These are phyloP conservation scores for Dolichoris vasculosae DNA, from an alignment of 1,140 invertebrate genomes.

Conservation along the genomic window DNA sequence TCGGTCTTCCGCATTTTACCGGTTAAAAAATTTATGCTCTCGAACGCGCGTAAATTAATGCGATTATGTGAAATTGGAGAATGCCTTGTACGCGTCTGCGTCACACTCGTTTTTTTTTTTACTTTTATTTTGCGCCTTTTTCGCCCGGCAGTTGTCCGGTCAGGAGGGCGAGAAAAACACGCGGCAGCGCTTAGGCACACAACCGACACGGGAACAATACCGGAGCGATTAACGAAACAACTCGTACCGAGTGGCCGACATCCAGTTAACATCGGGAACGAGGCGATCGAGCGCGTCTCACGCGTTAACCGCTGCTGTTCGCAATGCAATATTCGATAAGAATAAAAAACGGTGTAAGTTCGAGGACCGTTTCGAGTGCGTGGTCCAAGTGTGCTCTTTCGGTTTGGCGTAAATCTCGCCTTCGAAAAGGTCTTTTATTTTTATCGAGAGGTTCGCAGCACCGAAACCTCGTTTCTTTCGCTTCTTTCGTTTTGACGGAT, in stretches of 20 bases:
- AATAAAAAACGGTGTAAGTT: background rate
- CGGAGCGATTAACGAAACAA: background rate
- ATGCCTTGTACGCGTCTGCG: background rate
- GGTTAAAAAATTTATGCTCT: background rate
- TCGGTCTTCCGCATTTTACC: too few relatives aligned
- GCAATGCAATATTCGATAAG: background rate
- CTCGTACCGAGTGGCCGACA: background rate
- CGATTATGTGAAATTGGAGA: background rate
- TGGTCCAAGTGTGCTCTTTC: background rate
- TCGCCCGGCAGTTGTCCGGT: background rate
- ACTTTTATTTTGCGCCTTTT: too few relatives aligned
- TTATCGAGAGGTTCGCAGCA: too few relatives aligned
- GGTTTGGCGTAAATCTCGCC: background rate
- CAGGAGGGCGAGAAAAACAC: background rate
- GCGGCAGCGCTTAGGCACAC: background rate
- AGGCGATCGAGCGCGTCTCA: background rate
- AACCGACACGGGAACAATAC: slow-evolving; percentile 12
- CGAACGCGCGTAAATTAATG: background rate
- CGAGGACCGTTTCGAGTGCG: background rate
- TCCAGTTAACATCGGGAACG: background rate
- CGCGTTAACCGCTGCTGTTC: background rate
- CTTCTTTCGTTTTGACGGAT: too few relatives aligned
- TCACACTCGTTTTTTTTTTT: too few relatives aligned
- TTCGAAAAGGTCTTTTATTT: background rate
- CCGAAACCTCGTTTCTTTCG: background rate